These are phyloP conservation scores for Cosmorhoe ocellata DNA, from an alignment of 2,888 invertebrate genomes.

Conservation along the genomic window DNA sequence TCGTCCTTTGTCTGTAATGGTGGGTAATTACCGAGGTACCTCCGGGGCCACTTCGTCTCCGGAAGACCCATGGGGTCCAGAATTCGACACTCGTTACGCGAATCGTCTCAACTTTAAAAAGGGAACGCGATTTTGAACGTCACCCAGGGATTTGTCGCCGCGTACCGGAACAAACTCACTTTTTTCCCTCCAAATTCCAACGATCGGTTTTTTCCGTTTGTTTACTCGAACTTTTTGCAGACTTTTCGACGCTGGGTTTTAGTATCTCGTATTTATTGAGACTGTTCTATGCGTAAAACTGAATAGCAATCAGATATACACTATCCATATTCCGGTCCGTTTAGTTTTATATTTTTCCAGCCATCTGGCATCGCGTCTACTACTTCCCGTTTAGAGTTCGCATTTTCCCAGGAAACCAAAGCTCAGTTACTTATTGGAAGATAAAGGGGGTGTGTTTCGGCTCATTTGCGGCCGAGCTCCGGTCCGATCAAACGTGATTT, in stretches of 20 bases:
- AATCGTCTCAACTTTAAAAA: constrained; percentile 81
- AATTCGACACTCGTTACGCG: constrained; percentile 81
- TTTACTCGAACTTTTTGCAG: constrained; percentile 45
- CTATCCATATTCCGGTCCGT: constrained; percentile 68
- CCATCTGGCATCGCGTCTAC: constrained; percentile 66
- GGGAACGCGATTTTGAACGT: constrained; percentile 76
- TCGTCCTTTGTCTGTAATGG: constrained; percentile 82
- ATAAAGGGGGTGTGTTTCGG: constrained; percentile 77
- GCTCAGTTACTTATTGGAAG: constrained; percentile 73
- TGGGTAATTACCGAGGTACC: constrained; percentile 79
- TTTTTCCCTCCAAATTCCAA: constrained; percentile 57
- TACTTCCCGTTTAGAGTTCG: constrained; percentile 56
- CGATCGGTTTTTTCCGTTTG: constrained; percentile 45
- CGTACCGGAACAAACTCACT: constrained; percentile 58
- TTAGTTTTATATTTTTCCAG: constrained; percentile 73
- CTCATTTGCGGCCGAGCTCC: constrained; percentile 71
- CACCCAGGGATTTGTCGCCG: constrained; percentile 67
- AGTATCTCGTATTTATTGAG: constrained; percentile 58
- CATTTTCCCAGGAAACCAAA: constrained; percentile 62
- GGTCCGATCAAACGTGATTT: constrained; percentile 73
- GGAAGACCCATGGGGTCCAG: constrained; percentile 65
- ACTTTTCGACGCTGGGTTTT: constrained; percentile 44
- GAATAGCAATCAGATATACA: constrained; percentile 66
- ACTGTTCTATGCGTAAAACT: constrained; percentile 59
- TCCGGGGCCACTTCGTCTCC: constrained; percentile 74